These are phyloP conservation scores for Cygnus buccinator DNA, from an alignment of 2,113 vertebrate genomes.

Conservation along the genomic window DNA sequence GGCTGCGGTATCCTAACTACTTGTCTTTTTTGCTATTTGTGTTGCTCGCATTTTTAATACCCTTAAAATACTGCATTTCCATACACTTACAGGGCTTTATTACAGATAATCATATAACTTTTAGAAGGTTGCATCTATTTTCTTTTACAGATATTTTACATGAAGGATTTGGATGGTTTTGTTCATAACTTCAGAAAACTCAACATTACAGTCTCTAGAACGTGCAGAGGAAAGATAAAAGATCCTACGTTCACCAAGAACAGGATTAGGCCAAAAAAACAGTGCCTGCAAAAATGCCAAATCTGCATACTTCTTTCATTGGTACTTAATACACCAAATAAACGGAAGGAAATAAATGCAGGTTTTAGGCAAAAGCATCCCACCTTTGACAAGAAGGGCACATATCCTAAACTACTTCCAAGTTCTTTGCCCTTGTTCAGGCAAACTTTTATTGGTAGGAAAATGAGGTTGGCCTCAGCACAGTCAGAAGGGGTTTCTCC, in stretches of 20 bases:
- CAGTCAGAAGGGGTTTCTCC: background rate
- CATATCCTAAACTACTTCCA: background rate
- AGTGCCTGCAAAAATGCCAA: background rate
- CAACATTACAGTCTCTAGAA: background rate
- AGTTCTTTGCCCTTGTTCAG: background rate
- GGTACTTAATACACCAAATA: background rate
- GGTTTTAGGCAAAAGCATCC: background rate
- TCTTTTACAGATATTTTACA: background rate
- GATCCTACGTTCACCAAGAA: background rate
- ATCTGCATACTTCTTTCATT: rapidly evolving
- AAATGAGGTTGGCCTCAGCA: background rate
- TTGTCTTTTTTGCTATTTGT: background rate
- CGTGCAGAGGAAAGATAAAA: background rate
- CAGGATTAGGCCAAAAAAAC: rapidly evolving
- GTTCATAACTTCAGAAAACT: background rate
- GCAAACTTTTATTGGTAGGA: background rate
- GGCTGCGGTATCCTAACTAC: background rate
- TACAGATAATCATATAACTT: background rate
- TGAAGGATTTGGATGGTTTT: background rate
- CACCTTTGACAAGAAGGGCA: background rate
- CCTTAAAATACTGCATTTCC: background rate
- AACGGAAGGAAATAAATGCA: background rate
- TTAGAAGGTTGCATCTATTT: background rate
- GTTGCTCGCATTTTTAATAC: background rate
- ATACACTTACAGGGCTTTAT: background rate